Conservation (phyloP, 2,888 invertebrate genomes). For the Drosophila vallismaia region DNA sequence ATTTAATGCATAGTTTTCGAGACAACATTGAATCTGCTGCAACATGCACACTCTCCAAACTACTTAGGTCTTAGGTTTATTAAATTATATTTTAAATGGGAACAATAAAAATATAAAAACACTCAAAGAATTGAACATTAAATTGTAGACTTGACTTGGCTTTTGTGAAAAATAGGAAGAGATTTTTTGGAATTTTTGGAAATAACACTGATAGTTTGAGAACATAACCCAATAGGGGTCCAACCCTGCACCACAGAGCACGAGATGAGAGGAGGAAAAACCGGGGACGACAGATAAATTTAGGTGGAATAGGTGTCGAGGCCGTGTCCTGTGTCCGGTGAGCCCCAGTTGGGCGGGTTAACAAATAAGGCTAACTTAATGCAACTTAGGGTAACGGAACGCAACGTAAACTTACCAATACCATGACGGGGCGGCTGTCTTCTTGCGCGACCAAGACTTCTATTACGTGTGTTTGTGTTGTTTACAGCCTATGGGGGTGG, state of each 20-base stretch:
- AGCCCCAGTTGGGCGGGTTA: background rate
- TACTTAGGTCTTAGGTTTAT: slow-evolving; percentile 24
- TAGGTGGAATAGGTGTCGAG: background rate
- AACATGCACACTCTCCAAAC: slow-evolving; percentile 73
- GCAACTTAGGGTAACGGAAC: slow-evolving; percentile 24
- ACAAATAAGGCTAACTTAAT: slow-evolving; percentile 6
- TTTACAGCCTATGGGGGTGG: slow-evolving; percentile 84
- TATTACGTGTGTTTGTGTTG: slow-evolving; percentile 85
- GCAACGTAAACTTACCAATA: slow-evolving; percentile 83
- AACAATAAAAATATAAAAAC: background rate
- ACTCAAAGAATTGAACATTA: background rate
- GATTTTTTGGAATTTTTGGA: background rate
- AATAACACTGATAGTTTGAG: slow-evolving; percentile 3
- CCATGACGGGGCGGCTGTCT: slow-evolving; percentile 85
- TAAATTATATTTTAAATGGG: background rate
- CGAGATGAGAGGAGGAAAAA: background rate
- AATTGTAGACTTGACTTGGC: background rate
- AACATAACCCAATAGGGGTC: slow-evolving; percentile 1
- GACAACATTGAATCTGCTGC: slow-evolving; percentile 70
- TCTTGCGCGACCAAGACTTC: slow-evolving; percentile 85
- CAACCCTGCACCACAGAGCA: slow-evolving; percentile 5
- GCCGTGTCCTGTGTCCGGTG: slow-evolving; percentile 18
- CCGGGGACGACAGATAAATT: background rate
- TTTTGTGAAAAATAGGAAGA: slow-evolving; percentile 12
- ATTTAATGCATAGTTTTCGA: slow-evolving; percentile 22